Percentiles rank a stretch among this genome's conserved stretches.
Conservation (phyloP, 2,113 vertebrate genomes). For the Hylia prasina region DNA sequence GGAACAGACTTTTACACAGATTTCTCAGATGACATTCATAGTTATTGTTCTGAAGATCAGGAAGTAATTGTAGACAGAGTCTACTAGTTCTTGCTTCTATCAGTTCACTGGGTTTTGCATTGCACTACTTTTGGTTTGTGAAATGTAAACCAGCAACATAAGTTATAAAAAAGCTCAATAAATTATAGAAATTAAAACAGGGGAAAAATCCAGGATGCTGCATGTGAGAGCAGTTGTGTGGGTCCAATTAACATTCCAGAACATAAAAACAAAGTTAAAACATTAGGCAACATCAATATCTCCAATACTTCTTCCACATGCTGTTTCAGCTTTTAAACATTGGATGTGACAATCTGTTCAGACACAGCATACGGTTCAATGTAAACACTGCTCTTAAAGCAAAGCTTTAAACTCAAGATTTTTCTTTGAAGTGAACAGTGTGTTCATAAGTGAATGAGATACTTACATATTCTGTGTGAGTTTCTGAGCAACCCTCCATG, state of each 20-base stretch:
- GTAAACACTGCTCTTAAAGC: neutral
- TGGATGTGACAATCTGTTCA: neutral
- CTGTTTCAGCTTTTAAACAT: neutral
- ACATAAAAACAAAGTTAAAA: constrained; percentile 16
- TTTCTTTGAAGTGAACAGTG: constrained; percentile 4
- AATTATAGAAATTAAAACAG: neutral
- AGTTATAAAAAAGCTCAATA: neutral
- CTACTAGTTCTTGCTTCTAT: neutral
- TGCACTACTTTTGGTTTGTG: neutral
- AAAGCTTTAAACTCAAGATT: neutral
- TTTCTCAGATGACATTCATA: neutral
- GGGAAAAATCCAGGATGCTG: neutral
- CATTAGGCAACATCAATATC: neutral
- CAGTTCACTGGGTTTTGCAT: neutral
- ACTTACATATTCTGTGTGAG: neutral
- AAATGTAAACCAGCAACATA: neutral
- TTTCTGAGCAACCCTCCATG: neutral
- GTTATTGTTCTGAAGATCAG: neutral
- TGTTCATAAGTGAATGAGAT: neutral
- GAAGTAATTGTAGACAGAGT: neutral
- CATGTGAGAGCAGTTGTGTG: neutral
- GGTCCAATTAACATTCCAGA: constrained; percentile 39
- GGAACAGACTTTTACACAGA: neutral
- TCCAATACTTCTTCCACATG: constrained; percentile 13
- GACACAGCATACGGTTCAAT: neutral